phyloP scores from a whole-genome alignment of 2,797 vertebrate genomes.

The Girardinus metallicus region DNA sequence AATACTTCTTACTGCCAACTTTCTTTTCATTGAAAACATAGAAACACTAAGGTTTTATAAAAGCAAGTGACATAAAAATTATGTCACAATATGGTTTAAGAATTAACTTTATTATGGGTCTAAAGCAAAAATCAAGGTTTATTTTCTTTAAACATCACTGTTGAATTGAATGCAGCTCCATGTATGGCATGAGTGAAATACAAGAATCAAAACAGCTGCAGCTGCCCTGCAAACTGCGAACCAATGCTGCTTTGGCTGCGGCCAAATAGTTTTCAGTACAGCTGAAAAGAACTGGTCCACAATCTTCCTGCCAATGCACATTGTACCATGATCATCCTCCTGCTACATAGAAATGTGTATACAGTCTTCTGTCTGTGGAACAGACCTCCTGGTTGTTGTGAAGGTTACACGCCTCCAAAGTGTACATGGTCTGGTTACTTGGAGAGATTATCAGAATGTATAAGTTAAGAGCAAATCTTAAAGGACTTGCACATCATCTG shows the following conservation, averaged over 20 bases:
- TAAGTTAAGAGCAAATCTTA: neutral
- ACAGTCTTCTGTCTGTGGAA: neutral
- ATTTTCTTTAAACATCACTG: neutral
- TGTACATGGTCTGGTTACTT: neutral
- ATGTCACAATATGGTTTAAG: neutral
- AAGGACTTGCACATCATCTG: conserved; percentile 1
- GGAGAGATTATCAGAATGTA: neutral
- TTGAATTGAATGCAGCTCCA: neutral
- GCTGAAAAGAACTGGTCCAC: neutral
- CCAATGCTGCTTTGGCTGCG: neutral
- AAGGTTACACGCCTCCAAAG: neutral
- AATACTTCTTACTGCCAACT: neutral
- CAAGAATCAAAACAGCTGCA: neutral
- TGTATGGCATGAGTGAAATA: neutral
- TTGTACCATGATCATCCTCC: neutral
- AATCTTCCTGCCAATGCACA: neutral
- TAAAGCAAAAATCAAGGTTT: neutral
- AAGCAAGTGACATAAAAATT: neutral
- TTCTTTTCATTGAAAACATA: neutral
- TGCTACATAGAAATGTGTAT: neutral
- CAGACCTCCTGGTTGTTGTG: neutral
- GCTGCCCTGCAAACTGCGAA: neutral
- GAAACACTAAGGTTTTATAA: neutral
- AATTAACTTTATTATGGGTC: neutral
- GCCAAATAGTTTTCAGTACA: neutral